phyloP scores from a whole-genome alignment of 1,140 invertebrate species.

The Diploscapter pachys region DNA sequence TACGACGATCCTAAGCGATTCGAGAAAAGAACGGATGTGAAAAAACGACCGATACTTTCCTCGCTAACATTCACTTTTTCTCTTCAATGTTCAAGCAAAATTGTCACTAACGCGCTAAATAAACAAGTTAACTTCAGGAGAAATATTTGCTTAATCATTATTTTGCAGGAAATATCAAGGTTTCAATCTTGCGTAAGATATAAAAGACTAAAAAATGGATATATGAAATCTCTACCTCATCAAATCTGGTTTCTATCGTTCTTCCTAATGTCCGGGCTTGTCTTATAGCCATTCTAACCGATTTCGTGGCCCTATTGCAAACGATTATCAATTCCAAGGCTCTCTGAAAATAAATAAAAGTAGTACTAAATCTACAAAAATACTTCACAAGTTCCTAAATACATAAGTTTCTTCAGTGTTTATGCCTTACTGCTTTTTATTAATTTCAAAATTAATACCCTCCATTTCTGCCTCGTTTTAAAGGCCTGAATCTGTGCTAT shows the following conservation, averaged over 20 bases:
- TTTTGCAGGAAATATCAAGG: too few relatives aligned
- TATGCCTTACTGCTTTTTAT: neutral
- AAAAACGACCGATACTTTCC: too few relatives aligned
- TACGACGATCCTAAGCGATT: too few relatives aligned
- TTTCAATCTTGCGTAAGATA: neutral
- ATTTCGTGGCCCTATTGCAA: slow-evolving; percentile 61
- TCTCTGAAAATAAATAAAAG: slow-evolving; percentile 51
- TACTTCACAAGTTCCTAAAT: too few relatives aligned
- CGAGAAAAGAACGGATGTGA: too few relatives aligned
- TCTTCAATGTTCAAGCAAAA: too few relatives aligned
- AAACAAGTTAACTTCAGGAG: too few relatives aligned
- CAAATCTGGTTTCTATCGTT: slow-evolving; percentile 27
- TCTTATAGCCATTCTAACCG: slow-evolving; percentile 29
- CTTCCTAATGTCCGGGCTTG: slow-evolving; percentile 16
- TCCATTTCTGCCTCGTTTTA: slow-evolving; percentile 63
- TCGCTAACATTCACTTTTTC: too few relatives aligned
- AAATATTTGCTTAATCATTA: neutral
- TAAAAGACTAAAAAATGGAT: neutral
- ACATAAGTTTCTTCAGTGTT: too few relatives aligned
- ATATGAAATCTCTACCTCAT: slow-evolving; percentile 59
- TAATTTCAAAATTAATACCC: slow-evolving; percentile 52
- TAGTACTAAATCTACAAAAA: too few relatives aligned
- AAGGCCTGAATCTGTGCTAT: slow-evolving; percentile 64
- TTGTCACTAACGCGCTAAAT: too few relatives aligned
- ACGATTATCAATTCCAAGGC: slow-evolving; percentile 62